phyloP scores from a whole-genome alignment of 35 echinoderm and acorn worm genomes.

The Holothuria glaberrima region DNA sequence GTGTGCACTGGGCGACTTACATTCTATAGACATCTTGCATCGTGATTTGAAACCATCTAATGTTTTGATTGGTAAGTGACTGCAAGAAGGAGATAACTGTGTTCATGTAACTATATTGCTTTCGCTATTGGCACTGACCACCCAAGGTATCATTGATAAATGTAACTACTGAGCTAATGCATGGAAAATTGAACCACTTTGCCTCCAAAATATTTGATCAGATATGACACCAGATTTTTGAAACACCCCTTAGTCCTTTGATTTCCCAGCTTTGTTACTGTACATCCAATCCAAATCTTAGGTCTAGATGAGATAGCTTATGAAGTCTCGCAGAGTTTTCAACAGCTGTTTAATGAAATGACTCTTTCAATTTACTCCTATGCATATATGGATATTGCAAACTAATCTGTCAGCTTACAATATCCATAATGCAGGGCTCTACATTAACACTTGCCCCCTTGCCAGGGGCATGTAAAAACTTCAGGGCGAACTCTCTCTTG shows the following conservation, averaged over 20 bases:
- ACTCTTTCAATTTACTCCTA: background rate
- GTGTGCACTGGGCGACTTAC: background rate
- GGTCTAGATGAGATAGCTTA: background rate
- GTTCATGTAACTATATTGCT: too few species aligned
- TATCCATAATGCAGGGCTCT: constrained; percentile 1
- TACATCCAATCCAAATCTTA: background rate
- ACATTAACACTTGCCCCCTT: too few species aligned
- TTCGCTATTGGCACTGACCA: background rate
- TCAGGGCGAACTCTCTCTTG: too few species aligned
- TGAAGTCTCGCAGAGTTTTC: too few species aligned
- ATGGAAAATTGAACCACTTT: background rate
- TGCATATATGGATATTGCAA: background rate
- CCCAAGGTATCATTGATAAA: background rate
- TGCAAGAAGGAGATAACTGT: background rate
- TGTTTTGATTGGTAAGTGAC: constrained; percentile 19
- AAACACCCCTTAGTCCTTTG: background rate
- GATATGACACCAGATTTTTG: background rate
- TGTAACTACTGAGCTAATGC: background rate
- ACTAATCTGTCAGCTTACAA: background rate
- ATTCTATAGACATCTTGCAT: background rate
- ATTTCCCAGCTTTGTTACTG: background rate
- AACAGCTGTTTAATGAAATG: background rate
- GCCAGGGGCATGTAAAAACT: too few species aligned
- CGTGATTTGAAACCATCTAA: constrained; percentile 13
- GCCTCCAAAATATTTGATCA: background rate